Base-by-base conservation (phyloP, 2,888 invertebrate genomes). In the Amphimallon solstitiale region DNA sequence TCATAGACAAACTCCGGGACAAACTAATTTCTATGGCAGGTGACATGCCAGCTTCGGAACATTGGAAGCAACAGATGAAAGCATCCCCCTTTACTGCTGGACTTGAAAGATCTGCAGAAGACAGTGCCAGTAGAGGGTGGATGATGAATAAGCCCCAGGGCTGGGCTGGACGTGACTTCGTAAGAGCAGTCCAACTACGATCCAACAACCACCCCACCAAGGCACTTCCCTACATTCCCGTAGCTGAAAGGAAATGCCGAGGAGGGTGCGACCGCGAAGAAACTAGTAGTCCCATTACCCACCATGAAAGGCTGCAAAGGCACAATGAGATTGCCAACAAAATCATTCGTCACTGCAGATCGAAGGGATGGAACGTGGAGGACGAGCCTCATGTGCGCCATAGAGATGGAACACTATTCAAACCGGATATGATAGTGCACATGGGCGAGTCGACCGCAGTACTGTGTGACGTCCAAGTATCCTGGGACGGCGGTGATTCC, bases 361-460 rank as follows among this genome's bases (percentile, higher is more conserved):
- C 17, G n/a, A 38, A 12, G n/a, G 35, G 43, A 3, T 71, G 48
- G 52, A 17, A 6, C 9, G 70, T 67, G 1, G 70, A 70, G 23
- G 70, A 68, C n/a, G 75, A 75, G 64, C 75, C 73, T 0, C 66
- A 69, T 29, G 56, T 75, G 15, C 52, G 70, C 2, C 65, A 69
- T 40, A 0, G 9, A 0, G 71, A 74, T 19, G 75, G 74, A 1
- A 34, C 17, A 1, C 66, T 75, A 0, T 70, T 48, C 17, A 75
- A 73, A 23, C 75, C 76, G 1, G 72, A 72, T 56, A 17, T 74
- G 1, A 56, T 56, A 1, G n/a, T 73, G 0, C 64, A 68, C 37
- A 34, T 48, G 35, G 49, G 10, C 2, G 48, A 54, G 12, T 7
- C n/a, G 2, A 7, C 45, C 3, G n/a, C 64, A 2, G 15, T 65